Evolutionary conservation across 2,888 invertebrate genomes (phyloP), one percentile per base, ranked within the genome.

Genomic region (Cabera pusaria): DNA sequence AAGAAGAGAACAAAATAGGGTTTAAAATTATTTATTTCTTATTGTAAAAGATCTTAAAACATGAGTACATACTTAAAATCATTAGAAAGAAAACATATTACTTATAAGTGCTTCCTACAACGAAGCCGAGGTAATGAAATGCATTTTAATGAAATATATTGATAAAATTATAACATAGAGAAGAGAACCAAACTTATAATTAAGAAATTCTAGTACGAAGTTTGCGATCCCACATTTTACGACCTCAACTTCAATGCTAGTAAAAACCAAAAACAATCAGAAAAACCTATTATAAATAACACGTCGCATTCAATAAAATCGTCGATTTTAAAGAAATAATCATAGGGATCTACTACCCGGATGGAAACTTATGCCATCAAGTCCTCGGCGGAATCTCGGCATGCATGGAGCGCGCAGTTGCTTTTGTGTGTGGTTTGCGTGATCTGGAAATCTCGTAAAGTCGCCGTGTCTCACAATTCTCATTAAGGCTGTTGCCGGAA

Each of bases 51-150:
- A 72, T 59, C 50, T 50, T 54, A 61, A n/a, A 51, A 57, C 53
- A 59, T 64, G 64, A 72, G 67, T 63, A 62, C 58, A 71, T 69
- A 63, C 54, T 67, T 71, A 73, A 63, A 72, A 60, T 59, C 64
- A 65, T 44, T 67, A 72, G 51, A 70, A 74, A 70, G 53, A 54
- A 62, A 58, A 70, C 50, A 62, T 65, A 53, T 62, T 50, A 51
- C 38, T 48, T 53, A 46, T 64, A 71, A 74, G 59, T 52, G 41
- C 63, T 59, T 68, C 71, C 70, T 76, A 74, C 64, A 77, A 74
- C 61, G 72, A 83, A 83, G 82, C 79, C 56, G 85, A 86, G 84
- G 84, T 66, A 67, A 80, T 79, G 50, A 82, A 87, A 85, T 78
- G 82, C 52, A 43, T 34, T 42, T 44, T 37, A 32, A 22, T 19